A percentile compares a stretch with the other conserved stretches of the same genome.
Evolutionary conservation across 2,113 vertebrate species (phyloP).

Genomic region (Sakesphorus luctuosus): DNA sequence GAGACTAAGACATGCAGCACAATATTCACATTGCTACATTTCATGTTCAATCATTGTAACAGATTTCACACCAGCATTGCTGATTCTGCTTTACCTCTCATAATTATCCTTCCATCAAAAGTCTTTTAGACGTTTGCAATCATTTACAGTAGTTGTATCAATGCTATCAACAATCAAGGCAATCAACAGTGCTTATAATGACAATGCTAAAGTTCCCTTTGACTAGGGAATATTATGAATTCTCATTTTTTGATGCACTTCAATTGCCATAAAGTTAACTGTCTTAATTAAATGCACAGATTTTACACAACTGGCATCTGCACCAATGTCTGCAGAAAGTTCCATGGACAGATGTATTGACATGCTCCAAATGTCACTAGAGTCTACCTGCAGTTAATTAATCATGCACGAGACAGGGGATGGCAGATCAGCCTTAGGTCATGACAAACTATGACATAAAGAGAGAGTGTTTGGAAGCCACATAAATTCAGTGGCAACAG

Average conservation of each 20-base stretch:
- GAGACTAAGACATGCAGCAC: not conserved
- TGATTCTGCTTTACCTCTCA: not conserved
- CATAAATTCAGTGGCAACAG: not conserved
- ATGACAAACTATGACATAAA: not conserved
- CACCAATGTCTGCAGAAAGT: not conserved
- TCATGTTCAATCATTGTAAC: not conserved
- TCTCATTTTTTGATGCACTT: not conserved
- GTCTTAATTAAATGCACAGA: not conserved
- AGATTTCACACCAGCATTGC: not conserved
- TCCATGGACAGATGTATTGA: rapidly evolving
- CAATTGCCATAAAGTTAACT: not conserved
- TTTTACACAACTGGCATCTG: not conserved
- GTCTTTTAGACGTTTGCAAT: not conserved
- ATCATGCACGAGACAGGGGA: not conserved
- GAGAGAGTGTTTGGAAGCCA: not conserved
- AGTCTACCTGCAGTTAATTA: not conserved
- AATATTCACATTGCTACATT: not conserved
- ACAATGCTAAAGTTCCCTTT: not conserved
- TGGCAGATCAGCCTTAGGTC: not conserved
- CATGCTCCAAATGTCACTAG: not conserved
- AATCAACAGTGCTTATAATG: not conserved
- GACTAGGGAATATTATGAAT: not conserved
- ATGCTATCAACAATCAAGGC: not conserved
- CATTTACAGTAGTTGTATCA: not conserved
- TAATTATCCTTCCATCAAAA: not conserved